These are phyloP conservation scores for Phengaris alcon DNA, from an alignment of 2,888 invertebrate species.

Conservation along the genomic window DNA sequence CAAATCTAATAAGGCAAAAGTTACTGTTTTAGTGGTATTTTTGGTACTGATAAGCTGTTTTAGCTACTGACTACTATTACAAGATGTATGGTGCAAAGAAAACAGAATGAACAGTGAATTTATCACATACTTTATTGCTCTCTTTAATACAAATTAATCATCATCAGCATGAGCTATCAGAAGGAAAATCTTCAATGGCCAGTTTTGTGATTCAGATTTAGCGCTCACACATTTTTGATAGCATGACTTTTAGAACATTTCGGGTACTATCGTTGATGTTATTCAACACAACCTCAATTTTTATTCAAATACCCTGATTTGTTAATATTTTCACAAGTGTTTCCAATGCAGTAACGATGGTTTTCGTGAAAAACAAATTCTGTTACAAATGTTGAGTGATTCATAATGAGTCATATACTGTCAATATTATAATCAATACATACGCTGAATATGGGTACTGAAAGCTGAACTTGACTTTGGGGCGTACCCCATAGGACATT, in stretches of 20 bases:
- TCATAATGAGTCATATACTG: conserved; percentile 3
- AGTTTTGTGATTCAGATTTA: neutral
- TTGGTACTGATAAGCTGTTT: too few species aligned
- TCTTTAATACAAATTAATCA: neutral
- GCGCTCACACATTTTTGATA: neutral
- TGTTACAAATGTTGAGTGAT: neutral
- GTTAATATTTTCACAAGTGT: neutral
- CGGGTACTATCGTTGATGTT: neutral
- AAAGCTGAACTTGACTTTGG: conserved; percentile 53
- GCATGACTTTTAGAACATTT: neutral
- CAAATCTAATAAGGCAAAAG: too few species aligned
- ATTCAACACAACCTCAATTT: neutral
- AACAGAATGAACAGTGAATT: neutral
- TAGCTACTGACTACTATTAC: too few species aligned
- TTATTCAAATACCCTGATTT: neutral
- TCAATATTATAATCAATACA: neutral
- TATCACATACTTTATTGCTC: neutral
- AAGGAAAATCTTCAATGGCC: neutral
- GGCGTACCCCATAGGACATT: conserved; percentile 44
- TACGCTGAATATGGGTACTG: neutral
- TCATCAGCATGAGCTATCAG: neutral
- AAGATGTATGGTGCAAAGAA: too few species aligned
- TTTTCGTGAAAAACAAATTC: neutral
- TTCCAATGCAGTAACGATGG: neutral
- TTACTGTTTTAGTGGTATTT: too few species aligned